Evolutionary conservation across 2,888 invertebrate species (phyloP), one percentile per base, ranked within the genome.

Genomic region (Hydropsyche betteni): DNA sequence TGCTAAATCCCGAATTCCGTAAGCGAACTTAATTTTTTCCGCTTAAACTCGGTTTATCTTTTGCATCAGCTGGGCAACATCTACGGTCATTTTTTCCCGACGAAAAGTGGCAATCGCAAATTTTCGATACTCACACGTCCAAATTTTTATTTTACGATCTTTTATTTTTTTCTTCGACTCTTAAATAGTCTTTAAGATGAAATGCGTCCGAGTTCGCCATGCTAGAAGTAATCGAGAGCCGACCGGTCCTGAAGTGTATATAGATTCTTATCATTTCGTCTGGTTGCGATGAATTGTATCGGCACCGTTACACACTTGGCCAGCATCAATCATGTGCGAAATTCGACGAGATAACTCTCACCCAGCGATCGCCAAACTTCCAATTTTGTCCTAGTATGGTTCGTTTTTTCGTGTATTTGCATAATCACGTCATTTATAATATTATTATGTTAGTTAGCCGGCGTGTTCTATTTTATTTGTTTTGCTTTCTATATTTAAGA

Each of bases 301-400:
- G 55, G 61, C 58, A 72, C 72, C 72, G 72, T 72, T 72, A 72
- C 58, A 72, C 72, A 72, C 55, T 72, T 50, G 72, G 72, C 61
- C 72, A 61, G 58, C 61, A 58, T 58, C 72, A 72, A 72, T 72
- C 61, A 58, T 44, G 55, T 44, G 70, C 34, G 33, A 70, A 70
- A 53, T 70, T 34, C 70, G 53, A 6, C 53, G 52, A 53, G 52
- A 8, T 64, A 5, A 34, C 64, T 64, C 10, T 64, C 34, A 33
- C 34, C 7, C 64, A 64, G 36, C 64, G 64, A 10, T 36, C 34
- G 33, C 34, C 34, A 64, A 64, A 10, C 36, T 5, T 8, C 44
- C 44, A 44, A 44, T 44, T 44, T 44, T 10, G 6, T 44, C 44
- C 10, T 8, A 6, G 10, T 44, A 44, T 44, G 6, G 44, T 8